Percentiles rank a stretch among this genome's conserved stretches.
These are phyloP conservation scores for Catostylus mosaicus DNA, from an alignment of 30 jellyfish, hydroid and myxozoan species.

Conservation along the genomic window DNA sequence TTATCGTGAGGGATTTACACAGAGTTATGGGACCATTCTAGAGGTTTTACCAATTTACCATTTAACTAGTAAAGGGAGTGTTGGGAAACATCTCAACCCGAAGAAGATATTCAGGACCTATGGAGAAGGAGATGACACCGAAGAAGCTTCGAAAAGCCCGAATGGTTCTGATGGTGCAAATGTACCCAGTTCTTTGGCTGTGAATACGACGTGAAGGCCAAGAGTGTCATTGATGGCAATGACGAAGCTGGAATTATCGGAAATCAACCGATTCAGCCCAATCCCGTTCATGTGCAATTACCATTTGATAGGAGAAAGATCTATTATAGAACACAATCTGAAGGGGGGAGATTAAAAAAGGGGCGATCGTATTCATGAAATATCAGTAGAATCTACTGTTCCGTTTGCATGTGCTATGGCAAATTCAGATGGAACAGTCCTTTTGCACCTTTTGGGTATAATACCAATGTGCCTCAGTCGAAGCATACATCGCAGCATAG, in stretches of 20 bases:
- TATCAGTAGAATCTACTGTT: no score
- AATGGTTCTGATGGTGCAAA: constrained; percentile 8
- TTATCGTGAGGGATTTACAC: background rate
- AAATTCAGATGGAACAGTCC: no score
- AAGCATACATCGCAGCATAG: no score
- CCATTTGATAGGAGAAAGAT: constrained; percentile 27
- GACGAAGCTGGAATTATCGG: no score
- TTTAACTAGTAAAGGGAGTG: constrained; percentile 3
- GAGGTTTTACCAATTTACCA: background rate
- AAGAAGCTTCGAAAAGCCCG: constrained; percentile 11
- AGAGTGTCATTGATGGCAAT: constrained; percentile 5
- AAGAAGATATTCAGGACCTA: constrained; percentile 1
- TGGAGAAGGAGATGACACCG: background rate
- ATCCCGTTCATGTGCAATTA: background rate
- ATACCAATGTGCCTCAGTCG: no score
- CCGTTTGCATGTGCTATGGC: no score
- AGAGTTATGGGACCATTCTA: constrained; percentile 13
- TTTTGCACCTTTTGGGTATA: no score
- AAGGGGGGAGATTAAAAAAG: constrained; percentile 28
- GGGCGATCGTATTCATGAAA: no score
- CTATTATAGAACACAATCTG: constrained; percentile 40
- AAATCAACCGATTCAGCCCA: constrained; percentile 25
- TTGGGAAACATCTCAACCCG: constrained; percentile 25
- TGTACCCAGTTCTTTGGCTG: constrained; percentile 11
- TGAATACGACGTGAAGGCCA: constrained; percentile 17